Percentiles rank a stretch among this genome's conserved stretches.
Conservation (phyloP, 2,888 invertebrate genomes). For the Macaria notata region DNA sequence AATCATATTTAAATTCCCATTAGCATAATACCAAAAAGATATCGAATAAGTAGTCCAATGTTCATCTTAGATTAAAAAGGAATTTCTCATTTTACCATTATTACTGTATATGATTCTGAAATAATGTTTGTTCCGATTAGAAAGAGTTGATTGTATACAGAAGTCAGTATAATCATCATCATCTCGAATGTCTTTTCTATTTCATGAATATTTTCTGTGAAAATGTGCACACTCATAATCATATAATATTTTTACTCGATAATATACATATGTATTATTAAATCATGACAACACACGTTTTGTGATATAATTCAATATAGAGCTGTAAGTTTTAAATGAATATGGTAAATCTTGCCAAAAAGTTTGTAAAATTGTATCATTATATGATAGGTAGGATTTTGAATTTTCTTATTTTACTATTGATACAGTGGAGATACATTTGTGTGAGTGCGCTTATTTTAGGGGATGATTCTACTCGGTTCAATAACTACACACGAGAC, state of each 20-base stretch:
- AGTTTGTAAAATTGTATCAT: constrained; percentile 3
- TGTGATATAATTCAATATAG: constrained; percentile 16
- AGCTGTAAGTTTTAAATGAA: constrained; percentile 3
- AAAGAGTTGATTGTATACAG: too few species aligned
- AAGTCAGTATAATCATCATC: not conserved
- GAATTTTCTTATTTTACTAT: too few species aligned
- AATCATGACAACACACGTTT: constrained; percentile 19
- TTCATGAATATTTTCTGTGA: constrained; percentile 18
- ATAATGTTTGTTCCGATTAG: too few species aligned
- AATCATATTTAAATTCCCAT: not conserved
- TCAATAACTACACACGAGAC: too few species aligned
- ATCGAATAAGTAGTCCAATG: constrained; percentile 8
- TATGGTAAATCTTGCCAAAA: constrained; percentile 19
- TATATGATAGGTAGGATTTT: not conserved
- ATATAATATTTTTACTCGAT: not conserved
- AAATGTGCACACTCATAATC: constrained; percentile 9
- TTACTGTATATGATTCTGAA: too few species aligned
- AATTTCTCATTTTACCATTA: too few species aligned
- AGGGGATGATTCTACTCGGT: too few species aligned
- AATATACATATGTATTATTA: not conserved
- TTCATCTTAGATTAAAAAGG: too few species aligned
- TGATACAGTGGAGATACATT: too few species aligned
- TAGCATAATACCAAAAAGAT: constrained; percentile 7
- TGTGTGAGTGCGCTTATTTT: too few species aligned
- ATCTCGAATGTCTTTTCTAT: constrained; percentile 13